A percentile compares a stretch with the other conserved stretches of the same genome.
phyloP scores from a whole-genome alignment of 2,113 vertebrate species.

The Serinus canaria region DNA sequence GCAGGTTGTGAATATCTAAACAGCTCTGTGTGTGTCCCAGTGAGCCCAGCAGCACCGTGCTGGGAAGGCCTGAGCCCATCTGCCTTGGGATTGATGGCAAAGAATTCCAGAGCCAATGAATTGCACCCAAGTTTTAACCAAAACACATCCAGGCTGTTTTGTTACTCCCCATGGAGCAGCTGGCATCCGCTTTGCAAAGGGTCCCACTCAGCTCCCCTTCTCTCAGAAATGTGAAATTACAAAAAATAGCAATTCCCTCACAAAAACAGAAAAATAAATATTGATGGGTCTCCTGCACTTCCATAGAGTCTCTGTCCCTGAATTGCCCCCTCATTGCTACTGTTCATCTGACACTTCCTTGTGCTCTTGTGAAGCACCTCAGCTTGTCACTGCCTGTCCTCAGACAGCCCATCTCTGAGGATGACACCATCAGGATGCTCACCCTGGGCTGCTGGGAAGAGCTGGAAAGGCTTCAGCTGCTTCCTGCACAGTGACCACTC shows the following conservation, averaged over 20 bases:
- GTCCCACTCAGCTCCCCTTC: neutral
- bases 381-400: neutral
- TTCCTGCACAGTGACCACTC: neutral
- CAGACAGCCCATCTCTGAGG: neutral
- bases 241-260: neutral
- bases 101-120: neutral
- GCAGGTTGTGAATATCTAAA: neutral
- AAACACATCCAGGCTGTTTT: neutral
- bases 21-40: neutral
- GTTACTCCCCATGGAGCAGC: neutral
- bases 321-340: neutral
- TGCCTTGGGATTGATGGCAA: neutral
- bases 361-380: neutral
- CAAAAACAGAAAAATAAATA: neutral
- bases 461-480: neutral
- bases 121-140: neutral
- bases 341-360: neutral
- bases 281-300: neutral
- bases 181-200: neutral
- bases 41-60: fast-evolving
- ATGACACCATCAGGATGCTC: neutral
- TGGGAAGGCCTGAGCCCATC: neutral
- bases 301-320: neutral
- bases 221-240: neutral
- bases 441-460: neutral